Evolutionary conservation across 2,797 vertebrate genomes (phyloP).

Genomic region (Tragopan temminckii): DNA sequence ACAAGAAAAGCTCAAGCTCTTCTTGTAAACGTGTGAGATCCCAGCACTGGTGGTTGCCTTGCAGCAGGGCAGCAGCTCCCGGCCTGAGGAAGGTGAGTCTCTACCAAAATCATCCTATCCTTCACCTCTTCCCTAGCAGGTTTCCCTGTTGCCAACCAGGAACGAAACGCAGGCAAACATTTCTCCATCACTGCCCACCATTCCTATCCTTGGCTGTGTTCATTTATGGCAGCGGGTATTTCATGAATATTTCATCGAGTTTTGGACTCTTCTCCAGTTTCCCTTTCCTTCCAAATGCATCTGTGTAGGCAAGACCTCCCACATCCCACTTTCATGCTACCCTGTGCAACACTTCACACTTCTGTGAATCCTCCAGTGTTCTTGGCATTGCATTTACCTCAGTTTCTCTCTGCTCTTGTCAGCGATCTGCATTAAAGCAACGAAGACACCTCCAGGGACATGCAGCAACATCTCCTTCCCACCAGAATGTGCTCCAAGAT

Average conservation of each 20-base stretch:
- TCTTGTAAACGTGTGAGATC: background rate
- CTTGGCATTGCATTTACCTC: no score
- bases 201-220: background rate
- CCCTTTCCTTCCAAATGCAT: background rate
- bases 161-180: background rate
- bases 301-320: background rate
- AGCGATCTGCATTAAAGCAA: no score
- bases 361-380: no score
- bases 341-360: no score
- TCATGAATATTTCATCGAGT: background rate
- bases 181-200: background rate
- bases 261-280: background rate
- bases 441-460: no score
- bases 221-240: background rate
- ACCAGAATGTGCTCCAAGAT: no score
- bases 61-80: background rate
- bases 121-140: background rate
- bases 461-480: no score
- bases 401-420: no score
- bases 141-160: background rate
- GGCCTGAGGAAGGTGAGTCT: no score
- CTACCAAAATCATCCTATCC: no score
- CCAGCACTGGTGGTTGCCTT: background rate
- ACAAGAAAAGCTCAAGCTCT: background rate
- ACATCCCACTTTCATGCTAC: background rate